These are phyloP conservation scores for Trissolcus basalis DNA, from an alignment of 1,140 invertebrate genomes.

Conservation along the genomic window DNA sequence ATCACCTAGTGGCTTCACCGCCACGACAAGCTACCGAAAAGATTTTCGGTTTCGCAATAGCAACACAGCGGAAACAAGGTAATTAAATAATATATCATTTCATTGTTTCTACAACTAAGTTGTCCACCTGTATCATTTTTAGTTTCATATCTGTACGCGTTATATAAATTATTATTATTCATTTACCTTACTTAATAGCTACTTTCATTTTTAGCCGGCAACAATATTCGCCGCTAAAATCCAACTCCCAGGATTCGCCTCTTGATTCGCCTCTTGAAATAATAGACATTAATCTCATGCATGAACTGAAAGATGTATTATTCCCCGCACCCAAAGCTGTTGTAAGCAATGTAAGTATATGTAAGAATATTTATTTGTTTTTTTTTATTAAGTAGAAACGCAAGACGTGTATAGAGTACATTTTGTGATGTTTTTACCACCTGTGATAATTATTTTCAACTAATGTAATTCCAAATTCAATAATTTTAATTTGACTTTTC, in stretches of 20 bases:
- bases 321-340: conserved; percentile 76
- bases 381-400: no score
- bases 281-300: conserved; percentile 81
- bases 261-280: conserved; percentile 71
- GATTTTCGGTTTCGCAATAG: conserved; percentile 72
- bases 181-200: no score
- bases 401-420: no score
- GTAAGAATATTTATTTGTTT: background rate
- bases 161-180: no score
- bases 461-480: no score
- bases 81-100: conserved; percentile 12
- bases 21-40: conserved; percentile 76
- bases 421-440: no score
- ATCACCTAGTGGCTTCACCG: conserved; percentile 70
- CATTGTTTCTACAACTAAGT: background rate
- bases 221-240: conserved; percentile 77
- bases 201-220: conserved; percentile 65
- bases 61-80: conserved; percentile 74
- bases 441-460: no score
- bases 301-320: conserved; percentile 81
- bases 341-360: conserved; percentile 76
- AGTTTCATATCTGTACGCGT: no score
- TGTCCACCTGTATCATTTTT: no score
- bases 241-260: conserved; percentile 74
- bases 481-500: no score